Evolutionary conservation across 1,140 invertebrate species (phyloP), one percentile per base, ranked within the genome.

Genomic region (Archivesica marissinica): DNA sequence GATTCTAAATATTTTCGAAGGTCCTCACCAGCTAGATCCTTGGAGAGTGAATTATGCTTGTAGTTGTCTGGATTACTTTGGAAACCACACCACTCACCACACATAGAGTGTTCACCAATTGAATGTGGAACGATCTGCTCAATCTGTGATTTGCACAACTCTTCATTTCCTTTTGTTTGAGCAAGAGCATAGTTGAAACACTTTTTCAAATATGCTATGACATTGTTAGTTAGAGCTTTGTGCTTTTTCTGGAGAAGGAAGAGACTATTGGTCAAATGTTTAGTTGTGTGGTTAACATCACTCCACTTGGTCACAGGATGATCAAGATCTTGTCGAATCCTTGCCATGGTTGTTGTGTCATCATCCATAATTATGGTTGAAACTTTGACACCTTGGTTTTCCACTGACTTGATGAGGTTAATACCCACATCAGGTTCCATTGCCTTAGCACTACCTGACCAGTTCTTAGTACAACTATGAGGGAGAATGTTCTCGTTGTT

Each of bases 241-340:
- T 81, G 78, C 0, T 81, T 39, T 68, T 68, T 80, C 64, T 80
- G 61, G 20, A 81, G 41, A 35, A 33, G n/a, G 13, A 59, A 70
- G 33, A 81, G n/a, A 68, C 33, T 50, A 47, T 68, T 81, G 15
- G 33, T 61, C 17, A 81, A 70, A 61, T 81, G 59, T 70, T 70
- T 81, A 4, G 38, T 0, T 13, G 59, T 81, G 47, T 70, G 78
- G 41, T 81, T 81, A 35, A 20, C 50, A 28, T 70, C 78, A 52
- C 61, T 68, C 44, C 30, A n/a, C n/a, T n/a, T n/a, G n/a, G n/a
- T n/a, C n/a, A n/a, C n/a, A n/a, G n/a, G n/a, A n/a, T n/a, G n/a
- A n/a, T n/a, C n/a, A n/a, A n/a, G n/a, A n/a, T n/a, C n/a, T n/a
- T n/a, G n/a, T n/a, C n/a, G n/a, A n/a, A n/a, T n/a, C n/a, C n/a